phyloP scores from a whole-genome alignment of 2,888 invertebrate species.

The Leistus spinibarbis region DNA sequence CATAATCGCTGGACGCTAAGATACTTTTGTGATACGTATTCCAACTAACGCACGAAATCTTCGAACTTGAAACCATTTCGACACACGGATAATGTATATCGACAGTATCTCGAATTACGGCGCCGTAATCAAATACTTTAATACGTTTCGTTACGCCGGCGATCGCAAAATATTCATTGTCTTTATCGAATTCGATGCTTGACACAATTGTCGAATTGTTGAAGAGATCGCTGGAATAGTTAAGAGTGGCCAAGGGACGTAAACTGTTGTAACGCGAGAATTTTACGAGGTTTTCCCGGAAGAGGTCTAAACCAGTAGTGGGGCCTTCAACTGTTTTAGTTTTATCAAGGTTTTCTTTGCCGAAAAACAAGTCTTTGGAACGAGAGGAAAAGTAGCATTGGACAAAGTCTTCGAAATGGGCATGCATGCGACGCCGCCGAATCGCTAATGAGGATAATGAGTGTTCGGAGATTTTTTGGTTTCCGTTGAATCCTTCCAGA shows the following conservation, averaged over 20 bases:
- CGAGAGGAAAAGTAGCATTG: slow-evolving; percentile 84
- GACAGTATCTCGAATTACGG: slow-evolving; percentile 82
- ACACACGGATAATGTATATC: slow-evolving; percentile 91
- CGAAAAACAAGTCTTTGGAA: slow-evolving; percentile 73
- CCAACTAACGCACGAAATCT: slow-evolving; percentile 95
- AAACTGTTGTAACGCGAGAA: slow-evolving; percentile 82
- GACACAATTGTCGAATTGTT: slow-evolving; percentile 86
- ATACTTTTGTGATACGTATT: slow-evolving; percentile 86
- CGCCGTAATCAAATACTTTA: slow-evolving; percentile 89
- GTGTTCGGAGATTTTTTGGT: slow-evolving; percentile 46
- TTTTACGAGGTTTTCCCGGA: slow-evolving; percentile 84
- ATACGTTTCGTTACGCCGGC: slow-evolving; percentile 95
- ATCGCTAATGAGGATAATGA: slow-evolving; percentile 64
- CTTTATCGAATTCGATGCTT: slow-evolving; percentile 95
- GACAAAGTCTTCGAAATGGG: slow-evolving; percentile 89
- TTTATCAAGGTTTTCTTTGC: slow-evolving; percentile 51
- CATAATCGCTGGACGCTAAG: slow-evolving; percentile 91
- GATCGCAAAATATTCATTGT: slow-evolving; percentile 93
- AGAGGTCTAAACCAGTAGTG: slow-evolving; percentile 69
- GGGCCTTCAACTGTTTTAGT: slow-evolving; percentile 46
- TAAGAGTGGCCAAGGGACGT: slow-evolving; percentile 82
- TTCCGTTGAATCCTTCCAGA: slow-evolving; percentile 47
- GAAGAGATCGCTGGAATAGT: slow-evolving; percentile 88
- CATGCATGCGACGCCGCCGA: slow-evolving; percentile 76
- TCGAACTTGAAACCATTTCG: slow-evolving; percentile 90